Evolutionary conservation across 2,113 vertebrate genomes (phyloP).

Genomic region (Odontesthes bonariensis): DNA sequence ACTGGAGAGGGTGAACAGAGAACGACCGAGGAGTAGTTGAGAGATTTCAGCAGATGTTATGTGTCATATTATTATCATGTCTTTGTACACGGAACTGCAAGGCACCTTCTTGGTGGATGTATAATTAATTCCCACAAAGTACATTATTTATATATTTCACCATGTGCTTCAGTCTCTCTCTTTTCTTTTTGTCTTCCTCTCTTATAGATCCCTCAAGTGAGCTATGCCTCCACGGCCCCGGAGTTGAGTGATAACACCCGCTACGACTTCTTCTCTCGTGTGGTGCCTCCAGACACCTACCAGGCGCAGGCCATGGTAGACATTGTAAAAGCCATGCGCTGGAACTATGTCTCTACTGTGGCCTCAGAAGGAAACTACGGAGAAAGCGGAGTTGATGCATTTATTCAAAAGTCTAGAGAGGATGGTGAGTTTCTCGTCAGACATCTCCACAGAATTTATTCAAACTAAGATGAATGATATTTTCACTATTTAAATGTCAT

Average conservation of each 20-base stretch:
- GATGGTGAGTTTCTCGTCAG: slow-evolving; percentile 86
- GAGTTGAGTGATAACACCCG: slow-evolving; percentile 97
- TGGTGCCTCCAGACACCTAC: slow-evolving; percentile 95
- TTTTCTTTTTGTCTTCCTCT: slow-evolving; percentile 1
- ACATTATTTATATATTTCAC: slow-evolving; percentile 7
- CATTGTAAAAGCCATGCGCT: slow-evolving; percentile 94
- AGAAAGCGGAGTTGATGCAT: slow-evolving; percentile 94
- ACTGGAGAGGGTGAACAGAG: slow-evolving; percentile 31
- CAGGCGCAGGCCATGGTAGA: slow-evolving; percentile 98
- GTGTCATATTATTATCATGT: slow-evolving; percentile 27
- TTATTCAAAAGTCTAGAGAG: slow-evolving; percentile 95
- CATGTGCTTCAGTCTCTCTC: slow-evolving; percentile 9
- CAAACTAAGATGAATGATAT: background rate
- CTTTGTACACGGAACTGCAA: slow-evolving; percentile 4
- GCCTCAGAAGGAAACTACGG: slow-evolving; percentile 97
- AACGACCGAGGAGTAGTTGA: slow-evolving; percentile 21
- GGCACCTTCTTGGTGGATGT: background rate
- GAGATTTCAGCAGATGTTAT: slow-evolving; percentile 53
- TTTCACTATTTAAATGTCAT: background rate
- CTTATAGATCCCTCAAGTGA: slow-evolving; percentile 94
- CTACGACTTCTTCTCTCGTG: slow-evolving; percentile 96
- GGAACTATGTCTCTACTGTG: slow-evolving; percentile 97
- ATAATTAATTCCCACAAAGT: slow-evolving; percentile 9
- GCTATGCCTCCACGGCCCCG: slow-evolving; percentile 95
- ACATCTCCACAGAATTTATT: background rate